Base-by-base conservation (phyloP, 2,888 invertebrate genomes). In the Nomada lathburiana region DNA sequence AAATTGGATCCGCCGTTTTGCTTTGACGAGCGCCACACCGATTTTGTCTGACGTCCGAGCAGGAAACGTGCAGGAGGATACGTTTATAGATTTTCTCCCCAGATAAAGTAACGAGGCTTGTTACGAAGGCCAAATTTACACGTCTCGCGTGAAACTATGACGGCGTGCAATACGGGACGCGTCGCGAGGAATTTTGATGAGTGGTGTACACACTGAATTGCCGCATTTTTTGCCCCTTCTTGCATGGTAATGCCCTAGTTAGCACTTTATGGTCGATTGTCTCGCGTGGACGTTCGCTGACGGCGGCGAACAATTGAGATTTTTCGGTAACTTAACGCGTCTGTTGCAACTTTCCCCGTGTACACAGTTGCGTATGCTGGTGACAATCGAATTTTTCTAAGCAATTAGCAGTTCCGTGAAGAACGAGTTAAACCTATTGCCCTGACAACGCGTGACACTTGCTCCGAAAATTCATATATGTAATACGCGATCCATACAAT, bases 51-150 rank as follows among this genome's bases (percentile, higher is more conserved):
- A n/a, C 78, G 53, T 47, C 62, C 67, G 47, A 50, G 63, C 77
- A 81, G 76, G 72, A 81, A 83, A 44, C 80, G 26, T 26, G 63
- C 57, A 11, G 3, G 67, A 16, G 71, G 50, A 67, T 62, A 50
- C 52, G 67, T 23, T 77, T 72, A 72, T 59, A 68, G 72, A 73
- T 64, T 80, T 68, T 78, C 77, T 78, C 63, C 1, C 7, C 52
- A 57, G 80, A 80, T 80, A 80, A 50, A 77, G n/a, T 26, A 72
- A 78, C 78, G 72, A 72, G 72, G 29, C 78, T 78, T 63, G 72
- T 80, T 80, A 78, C 57, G 36, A 29, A 50, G 68, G 16, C 42
- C 72, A 23, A 62, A 68, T 73, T 80, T 78, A 68, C 78, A 53
- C 78, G 68, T 80, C 18, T 53, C 63, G 78, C 62, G 80, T n/a